Evolutionary conservation across 2,888 invertebrate genomes (phyloP), one percentile per base, ranked within the genome.

Genomic region (Cantharis rufa): DNA sequence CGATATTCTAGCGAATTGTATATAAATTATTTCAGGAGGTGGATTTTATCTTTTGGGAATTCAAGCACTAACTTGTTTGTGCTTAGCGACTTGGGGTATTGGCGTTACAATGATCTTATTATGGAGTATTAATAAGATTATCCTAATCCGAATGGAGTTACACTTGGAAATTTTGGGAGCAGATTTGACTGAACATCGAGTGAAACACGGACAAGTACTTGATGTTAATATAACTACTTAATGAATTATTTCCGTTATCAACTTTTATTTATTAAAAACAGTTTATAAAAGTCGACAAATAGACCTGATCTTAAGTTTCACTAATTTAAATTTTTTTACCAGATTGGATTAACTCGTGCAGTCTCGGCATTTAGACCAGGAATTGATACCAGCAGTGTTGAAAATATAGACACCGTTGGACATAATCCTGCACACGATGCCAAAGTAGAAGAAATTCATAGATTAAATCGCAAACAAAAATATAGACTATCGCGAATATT

Each of bases 91-190:
- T 18, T 98, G 98, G 97, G 94, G 95, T 4, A 90, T 93, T 69
- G 83, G 90, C 10, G 91, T 93, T 1, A 95, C 97, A 0, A 91
- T 94, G 83, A 82, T 92, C 0, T 86, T 97, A 10, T 90, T 98
- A 24, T 96, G 94, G 92, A 89, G 93, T 28, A 93, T 96, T 15
- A 93, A 96, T 86, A 92, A 92, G 86, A 88, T 96, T 15, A 89
- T 96, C 82, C 93, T 95, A 0, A 95, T 98, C 78, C 91, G 98
- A 13, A 96, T 97, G 96, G 92, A 93, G 74, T 92, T 94, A 0
- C 93, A 95, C 83, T 95, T 96, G 71, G 97, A 98, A 87, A 89
- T 96, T 68, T 88, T 97, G 13, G 97, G 97, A 0, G 97, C 97
- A 0, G 97, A 98, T 88, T 89, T 97, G 32, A 94, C 94, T 2